Base-by-base conservation (phyloP, 2,797 vertebrate species). In the Pangasius mekongensis region DNA sequence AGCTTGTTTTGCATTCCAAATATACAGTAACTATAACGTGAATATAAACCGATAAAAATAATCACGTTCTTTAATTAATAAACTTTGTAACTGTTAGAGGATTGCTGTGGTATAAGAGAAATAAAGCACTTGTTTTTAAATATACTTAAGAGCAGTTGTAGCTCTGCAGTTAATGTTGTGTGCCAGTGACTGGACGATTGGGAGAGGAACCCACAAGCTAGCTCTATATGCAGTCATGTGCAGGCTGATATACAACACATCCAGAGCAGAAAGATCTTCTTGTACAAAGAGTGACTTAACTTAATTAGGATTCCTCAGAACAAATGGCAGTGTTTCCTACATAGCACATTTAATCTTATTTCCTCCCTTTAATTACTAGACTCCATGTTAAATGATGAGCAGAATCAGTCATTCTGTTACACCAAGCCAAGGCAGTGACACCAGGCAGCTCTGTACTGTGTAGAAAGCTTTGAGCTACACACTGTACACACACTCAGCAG, bases 231-330 rank as follows among this genome's bases (percentile, higher is more conserved):
- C 39, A 73, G 39, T 43, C 36, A 49, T 49, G 47, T 22, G 47
- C 43, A 77, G 52, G 43, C 43, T 76, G 49, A 54, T 78, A 16
- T 20, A 5, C 3, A 30, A 30, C 49, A 24, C 33, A 60, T 60
- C 80, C 24, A n/a, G 58, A 30, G 14, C 43, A n/a, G 22, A 5
- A 47, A 64, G 56, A 62, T 64, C 24, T 76, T n/a, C 49, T 58
- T 58, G 47, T 52, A 52, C 27, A 33, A 78, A 78, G 76, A 18
- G 14, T 36, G 33, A 62, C 27, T 62, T 60, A 2, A 27, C 10
- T 69, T 84, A 71, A 89, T 87, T 84, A 83, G 33, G 43, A 86
- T 86, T 83, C 80, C 83, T 69, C 62, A 83, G 56, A 88, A 76
- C 66, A 85, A 54, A 67, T 5, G 69, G n/a, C 33, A 71, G 43